Base-by-base conservation (phyloP, 1,140 invertebrate genomes). In the Drosophila melanica region DNA sequence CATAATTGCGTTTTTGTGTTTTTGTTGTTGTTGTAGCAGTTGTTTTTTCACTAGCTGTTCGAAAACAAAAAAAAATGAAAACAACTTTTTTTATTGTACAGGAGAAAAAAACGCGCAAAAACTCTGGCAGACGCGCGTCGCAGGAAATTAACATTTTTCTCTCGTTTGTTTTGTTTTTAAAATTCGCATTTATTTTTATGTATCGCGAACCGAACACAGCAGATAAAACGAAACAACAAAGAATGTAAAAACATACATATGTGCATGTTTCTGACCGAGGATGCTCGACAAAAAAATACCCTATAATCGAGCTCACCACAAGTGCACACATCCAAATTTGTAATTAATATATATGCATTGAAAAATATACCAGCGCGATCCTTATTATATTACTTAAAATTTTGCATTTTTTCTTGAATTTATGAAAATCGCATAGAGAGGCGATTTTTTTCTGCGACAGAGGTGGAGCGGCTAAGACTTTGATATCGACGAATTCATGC, bases 131-230 rank as follows among this genome's bases (percentile, higher is more conserved):
- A 51, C 50, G 48, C 54, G 35, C 11, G 11, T 20, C 20, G 20
- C 14, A 39, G 23, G 60, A 55, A 48, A 67, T 72, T 39, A 75
- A 69, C 39, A 39, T 64, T 74, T 62, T 73, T 47, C 47, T 41
- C 27, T 65, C 30, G 42, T 75, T 77, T 81, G 77, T 80, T 80
- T 81, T 81, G 77, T 80, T 81, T 81, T 57, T 39, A n/a, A 65
- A 53, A 72, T 81, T 81, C 77, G 78, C 72, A 18, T 75, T 35
- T 58, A 59, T 27, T 65, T 79, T 67, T 71, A 65, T 33, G 48
- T 42, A 16, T 30, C 58, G 50, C 50, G 41, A 48, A 50, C 57
- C 57, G 50, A 30, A 33, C 48, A 37, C 66, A 53, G 39, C 45
- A 59, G 16, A 60, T 11, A 55, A 65, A 65, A 35, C 60, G 47